phyloP scores from a whole-genome alignment of 2,113 vertebrate genomes.

The Murina feae region DNA sequence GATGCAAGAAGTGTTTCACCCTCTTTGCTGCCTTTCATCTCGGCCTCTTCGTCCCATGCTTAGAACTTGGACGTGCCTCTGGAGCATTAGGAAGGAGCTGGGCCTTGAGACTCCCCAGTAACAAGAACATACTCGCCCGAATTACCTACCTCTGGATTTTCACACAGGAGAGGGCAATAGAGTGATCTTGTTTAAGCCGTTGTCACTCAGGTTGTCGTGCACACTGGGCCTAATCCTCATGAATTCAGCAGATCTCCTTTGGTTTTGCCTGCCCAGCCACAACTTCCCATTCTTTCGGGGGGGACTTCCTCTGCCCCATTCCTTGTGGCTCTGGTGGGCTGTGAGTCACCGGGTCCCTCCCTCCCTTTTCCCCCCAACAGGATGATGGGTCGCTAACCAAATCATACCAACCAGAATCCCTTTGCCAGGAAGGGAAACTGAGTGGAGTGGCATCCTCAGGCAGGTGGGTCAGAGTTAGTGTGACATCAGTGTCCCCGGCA shows the following conservation, averaged over 20 bases:
- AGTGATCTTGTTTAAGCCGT: not conserved
- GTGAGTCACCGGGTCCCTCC: conserved; percentile 29
- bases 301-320: not conserved
- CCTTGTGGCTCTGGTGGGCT: not conserved
- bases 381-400: not conserved
- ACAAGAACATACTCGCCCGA: not conserved
- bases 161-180: not conserved
- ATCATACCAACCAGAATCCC: not conserved
- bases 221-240: not conserved
- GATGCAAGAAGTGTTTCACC: not conserved
- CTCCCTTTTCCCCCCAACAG: not conserved
- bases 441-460: too few species aligned
- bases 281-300: not conserved
- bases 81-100: not conserved
- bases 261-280: not conserved
- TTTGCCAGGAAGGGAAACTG: not conserved
- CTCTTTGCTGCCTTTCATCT: not conserved
- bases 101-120: not conserved
- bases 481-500: not conserved
- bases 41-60: not conserved
- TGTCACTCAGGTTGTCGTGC: not conserved
- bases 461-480: not conserved
- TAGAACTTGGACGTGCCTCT: not conserved
- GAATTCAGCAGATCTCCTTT: not conserved
- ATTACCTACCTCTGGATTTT: not conserved